Evolutionary conservation across 2,888 invertebrate genomes (phyloP), one percentile per base, ranked within the genome.

Genomic region (Caenorhabditis sp.): DNA sequence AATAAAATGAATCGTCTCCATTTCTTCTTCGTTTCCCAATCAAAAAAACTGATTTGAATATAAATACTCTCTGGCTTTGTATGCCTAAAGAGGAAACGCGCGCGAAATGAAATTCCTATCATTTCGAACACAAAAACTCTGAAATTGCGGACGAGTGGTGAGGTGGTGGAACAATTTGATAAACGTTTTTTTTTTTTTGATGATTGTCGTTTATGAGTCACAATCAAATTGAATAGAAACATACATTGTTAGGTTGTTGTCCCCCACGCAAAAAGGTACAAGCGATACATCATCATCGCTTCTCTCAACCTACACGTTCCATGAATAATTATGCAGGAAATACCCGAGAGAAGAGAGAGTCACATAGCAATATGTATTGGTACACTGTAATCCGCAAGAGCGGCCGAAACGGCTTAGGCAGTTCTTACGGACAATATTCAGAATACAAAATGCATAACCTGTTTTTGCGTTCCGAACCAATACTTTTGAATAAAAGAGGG

Each of bases 391-490:
- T 74, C 80, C 68, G 64, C 76, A 76, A 68, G 64, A 70, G 72
- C 63, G 80, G 44, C 63, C 58, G 63, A 54, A 74, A 63, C 68
- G 81, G 81, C 81, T 81, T 81, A 81, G 69, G 41, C 69, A 81
- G 69, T 81, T 74, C 74, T 80, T 80, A 80, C 56, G 61, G 69
- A 63, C 56, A 59, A 68, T 64, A 77, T 76, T 76, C 61, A 64
- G 72, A 79, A 72, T 70, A 56, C 61, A 54, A 66, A 58, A 51
- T 68, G 19, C 54, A 81, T 70, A 81, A 81, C 81, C 81, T 81
- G 81, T 81, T 81, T 81, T 70, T 26, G 58, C 64, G 81, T 81
- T 81, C 81, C 81, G 63, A 81, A 75, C 81, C 75, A 56, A 81
- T 81, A 81, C 69, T 47, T 75, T 38, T 75, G 63, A 81, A 81